A percentile compares a stretch with the other conserved stretches of the same genome.
Evolutionary conservation across 2,888 invertebrate species (phyloP).

Genomic region (Nomada flava): DNA sequence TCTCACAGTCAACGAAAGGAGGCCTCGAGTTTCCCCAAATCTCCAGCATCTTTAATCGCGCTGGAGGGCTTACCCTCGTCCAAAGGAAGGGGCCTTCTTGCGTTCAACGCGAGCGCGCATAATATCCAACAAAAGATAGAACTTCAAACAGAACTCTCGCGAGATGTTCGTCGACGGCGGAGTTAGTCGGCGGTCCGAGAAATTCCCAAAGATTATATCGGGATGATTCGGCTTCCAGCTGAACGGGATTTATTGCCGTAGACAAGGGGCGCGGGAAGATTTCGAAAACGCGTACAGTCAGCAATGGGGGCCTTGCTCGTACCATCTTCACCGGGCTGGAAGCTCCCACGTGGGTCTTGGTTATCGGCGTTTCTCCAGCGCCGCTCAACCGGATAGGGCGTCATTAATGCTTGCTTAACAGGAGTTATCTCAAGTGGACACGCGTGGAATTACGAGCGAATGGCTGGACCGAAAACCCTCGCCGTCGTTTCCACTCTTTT

Average conservation of each 20-base stretch:
- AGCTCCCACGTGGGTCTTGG: conserved; percentile 56
- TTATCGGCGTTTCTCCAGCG: conserved; percentile 62
- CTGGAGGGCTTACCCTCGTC: neutral
- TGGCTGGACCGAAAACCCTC: conserved; percentile 54
- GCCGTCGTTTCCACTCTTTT: conserved; percentile 42
- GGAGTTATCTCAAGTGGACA: conserved; percentile 72
- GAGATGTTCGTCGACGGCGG: neutral
- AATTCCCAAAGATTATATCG: conserved; percentile 54
- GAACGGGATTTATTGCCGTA: conserved; percentile 48
- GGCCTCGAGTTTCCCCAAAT: neutral
- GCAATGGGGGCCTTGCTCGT: conserved; percentile 33
- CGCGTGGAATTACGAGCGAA: conserved; percentile 72
- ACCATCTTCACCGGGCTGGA: conserved; percentile 59
- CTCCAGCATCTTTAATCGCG: conserved; percentile 17
- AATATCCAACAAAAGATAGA: conserved; percentile 30
- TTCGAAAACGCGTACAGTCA: conserved; percentile 50
- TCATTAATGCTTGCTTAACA: conserved; percentile 73
- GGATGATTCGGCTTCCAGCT: conserved; percentile 42
- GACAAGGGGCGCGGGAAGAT: neutral
- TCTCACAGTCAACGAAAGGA: neutral
- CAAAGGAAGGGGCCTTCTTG: conserved; percentile 5
- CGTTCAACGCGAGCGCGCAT: conserved; percentile 7
- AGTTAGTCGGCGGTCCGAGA: neutral
- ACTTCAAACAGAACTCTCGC: conserved; percentile 37
- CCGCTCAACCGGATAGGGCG: conserved; percentile 45